These are phyloP conservation scores for Phylloscopus trochilus DNA, from an alignment of 2,113 vertebrate species.

Conservation along the genomic window DNA sequence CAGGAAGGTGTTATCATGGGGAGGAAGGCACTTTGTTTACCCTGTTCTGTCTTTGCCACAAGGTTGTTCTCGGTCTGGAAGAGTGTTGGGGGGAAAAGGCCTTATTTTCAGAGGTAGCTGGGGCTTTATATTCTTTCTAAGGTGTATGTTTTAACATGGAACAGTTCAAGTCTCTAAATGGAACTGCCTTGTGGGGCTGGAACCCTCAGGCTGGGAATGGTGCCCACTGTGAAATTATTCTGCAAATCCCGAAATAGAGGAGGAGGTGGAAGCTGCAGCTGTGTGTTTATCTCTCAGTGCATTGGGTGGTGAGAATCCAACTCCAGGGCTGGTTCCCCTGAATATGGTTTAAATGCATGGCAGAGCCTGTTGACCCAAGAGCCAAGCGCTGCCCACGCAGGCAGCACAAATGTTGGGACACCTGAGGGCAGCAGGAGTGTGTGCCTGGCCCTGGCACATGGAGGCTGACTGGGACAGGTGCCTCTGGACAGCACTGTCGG, in stretches of 20 bases:
- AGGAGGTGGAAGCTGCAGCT: background rate
- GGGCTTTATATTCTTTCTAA: background rate
- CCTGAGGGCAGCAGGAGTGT: background rate
- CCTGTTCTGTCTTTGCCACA: slow-evolving; percentile 2
- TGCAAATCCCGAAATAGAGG: background rate
- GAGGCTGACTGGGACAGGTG: fast-evolving
- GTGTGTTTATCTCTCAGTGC: background rate
- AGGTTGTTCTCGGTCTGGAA: background rate
- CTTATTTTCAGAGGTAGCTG: background rate
- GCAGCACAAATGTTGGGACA: background rate
- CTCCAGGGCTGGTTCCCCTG: background rate
- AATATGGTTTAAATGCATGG: background rate
- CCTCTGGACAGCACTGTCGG: fast-evolving
- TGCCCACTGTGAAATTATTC: background rate
- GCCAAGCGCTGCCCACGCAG: fast-evolving
- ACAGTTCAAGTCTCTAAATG: background rate
- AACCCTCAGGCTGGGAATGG: background rate
- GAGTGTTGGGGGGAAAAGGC: background rate
- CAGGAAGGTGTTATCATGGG: slow-evolving; percentile 35
- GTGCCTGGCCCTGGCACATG: background rate
- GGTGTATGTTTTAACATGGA: background rate
- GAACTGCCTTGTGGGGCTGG: background rate
- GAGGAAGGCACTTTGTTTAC: slow-evolving; percentile 21
- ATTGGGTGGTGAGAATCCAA: background rate
- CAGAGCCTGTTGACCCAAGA: background rate